A percentile compares a stretch with the other conserved stretches of the same genome.
These are phyloP conservation scores for Zaprionus tsacasi DNA, from an alignment of 1,140 invertebrate genomes.

Conservation along the genomic window DNA sequence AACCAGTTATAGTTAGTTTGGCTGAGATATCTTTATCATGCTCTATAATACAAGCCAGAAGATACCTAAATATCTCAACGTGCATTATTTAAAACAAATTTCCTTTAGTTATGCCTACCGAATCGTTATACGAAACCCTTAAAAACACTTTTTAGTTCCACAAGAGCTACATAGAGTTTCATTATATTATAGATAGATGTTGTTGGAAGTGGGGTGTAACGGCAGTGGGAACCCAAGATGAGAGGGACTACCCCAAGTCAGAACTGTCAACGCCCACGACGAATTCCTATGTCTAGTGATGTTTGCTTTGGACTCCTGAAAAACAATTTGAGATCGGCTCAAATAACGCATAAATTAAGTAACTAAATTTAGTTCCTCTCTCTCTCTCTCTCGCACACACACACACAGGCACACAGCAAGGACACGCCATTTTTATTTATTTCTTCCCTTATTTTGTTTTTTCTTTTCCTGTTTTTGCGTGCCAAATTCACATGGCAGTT, in stretches of 20 bases:
- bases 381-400: constrained; percentile 1
- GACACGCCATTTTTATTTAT: constrained; percentile 35
- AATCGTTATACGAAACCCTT: constrained; percentile 31
- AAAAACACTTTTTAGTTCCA: constrained; percentile 31
- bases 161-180: constrained; percentile 24
- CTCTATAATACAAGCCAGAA: neutral
- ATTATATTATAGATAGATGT: neutral
- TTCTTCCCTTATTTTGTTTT: constrained; percentile 13
- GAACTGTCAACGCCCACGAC: constrained; percentile 49
- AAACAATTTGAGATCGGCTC: constrained; percentile 27
- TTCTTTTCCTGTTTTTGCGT: constrained; percentile 37
- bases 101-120: neutral
- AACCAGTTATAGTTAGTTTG: too few species aligned
- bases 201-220: neutral
- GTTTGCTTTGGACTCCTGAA: constrained; percentile 31
- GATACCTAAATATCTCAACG: neutral
- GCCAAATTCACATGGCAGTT: constrained; percentile 51
- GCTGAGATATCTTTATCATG: too few species aligned
- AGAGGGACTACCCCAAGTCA: constrained; percentile 27
- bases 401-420: constrained; percentile 14
- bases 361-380: constrained; percentile 15
- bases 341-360: constrained; percentile 27
- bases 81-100: neutral
- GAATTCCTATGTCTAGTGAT: neutral
- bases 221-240: neutral